Conservation (phyloP, 2,888 invertebrate species). For the Drosophila borborema region DNA sequence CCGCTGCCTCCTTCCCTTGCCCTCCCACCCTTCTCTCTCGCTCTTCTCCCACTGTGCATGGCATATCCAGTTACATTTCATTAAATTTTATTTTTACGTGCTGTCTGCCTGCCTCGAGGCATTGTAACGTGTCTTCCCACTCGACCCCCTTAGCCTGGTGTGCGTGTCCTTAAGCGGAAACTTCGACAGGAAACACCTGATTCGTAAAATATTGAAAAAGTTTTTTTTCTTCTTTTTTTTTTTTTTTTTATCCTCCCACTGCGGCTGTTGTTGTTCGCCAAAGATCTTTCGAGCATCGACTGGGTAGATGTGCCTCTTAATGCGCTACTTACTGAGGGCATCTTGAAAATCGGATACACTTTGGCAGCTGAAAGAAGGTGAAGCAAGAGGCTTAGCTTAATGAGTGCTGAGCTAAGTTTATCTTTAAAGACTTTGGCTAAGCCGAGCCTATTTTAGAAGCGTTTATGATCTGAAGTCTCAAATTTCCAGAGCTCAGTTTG, state of each 20-base stretch:
- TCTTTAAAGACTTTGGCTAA: not conserved
- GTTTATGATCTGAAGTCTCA: too few species aligned
- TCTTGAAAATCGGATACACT: slow-evolving; percentile 1
- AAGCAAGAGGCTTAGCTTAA: not conserved
- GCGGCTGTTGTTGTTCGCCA: slow-evolving; percentile 23
- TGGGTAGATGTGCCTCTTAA: slow-evolving; percentile 37
- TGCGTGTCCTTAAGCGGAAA: slow-evolving; percentile 81
- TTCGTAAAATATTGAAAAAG: slow-evolving; percentile 81
- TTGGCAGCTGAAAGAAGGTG: not conserved
- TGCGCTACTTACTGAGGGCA: slow-evolving; percentile 36
- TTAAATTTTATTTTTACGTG: slow-evolving; percentile 79
- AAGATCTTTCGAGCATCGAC: slow-evolving; percentile 44
- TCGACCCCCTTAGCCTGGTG: slow-evolving; percentile 16
- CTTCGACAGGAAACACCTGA: slow-evolving; percentile 81
- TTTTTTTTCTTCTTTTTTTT: slow-evolving; percentile 42
- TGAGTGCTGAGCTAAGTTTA: not conserved
- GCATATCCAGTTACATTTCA: slow-evolving; percentile 81
- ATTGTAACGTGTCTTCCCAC: slow-evolving; percentile 26
- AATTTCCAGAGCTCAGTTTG: not conserved
- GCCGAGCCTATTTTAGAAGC: not conserved
- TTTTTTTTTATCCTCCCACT: slow-evolving; percentile 16
- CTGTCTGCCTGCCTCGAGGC: slow-evolving; percentile 60
- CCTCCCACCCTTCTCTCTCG: not conserved
- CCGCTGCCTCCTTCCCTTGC: not conserved
- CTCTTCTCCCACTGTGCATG: slow-evolving; percentile 30